These are phyloP conservation scores for Ataeniobius toweri DNA, from an alignment of 2,797 vertebrate species.

Conservation along the genomic window DNA sequence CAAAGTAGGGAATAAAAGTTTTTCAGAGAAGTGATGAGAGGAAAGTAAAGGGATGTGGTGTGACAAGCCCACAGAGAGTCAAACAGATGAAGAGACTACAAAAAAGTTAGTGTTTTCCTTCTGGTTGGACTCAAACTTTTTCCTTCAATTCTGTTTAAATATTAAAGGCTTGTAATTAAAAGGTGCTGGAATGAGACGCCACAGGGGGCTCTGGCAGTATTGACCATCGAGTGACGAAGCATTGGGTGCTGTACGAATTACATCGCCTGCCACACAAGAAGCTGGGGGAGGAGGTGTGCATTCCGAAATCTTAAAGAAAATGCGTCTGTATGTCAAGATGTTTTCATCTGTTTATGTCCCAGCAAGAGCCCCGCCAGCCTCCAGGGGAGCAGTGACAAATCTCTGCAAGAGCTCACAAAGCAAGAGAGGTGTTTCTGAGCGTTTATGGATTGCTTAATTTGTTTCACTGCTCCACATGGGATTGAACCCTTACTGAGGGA, in stretches of 20 bases:
- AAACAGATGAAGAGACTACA: conserved; percentile 21
- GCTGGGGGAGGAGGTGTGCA: not conserved
- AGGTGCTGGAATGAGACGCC: conserved; percentile 66
- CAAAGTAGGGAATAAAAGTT: conserved; percentile 18
- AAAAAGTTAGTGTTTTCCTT: conserved; percentile 52
- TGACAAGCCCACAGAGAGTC: conserved; percentile 21
- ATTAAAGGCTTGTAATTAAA: conserved; percentile 78
- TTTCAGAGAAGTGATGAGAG: conserved; percentile 15
- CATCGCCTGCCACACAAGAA: conserved; percentile 9
- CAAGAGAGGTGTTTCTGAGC: conserved; percentile 47
- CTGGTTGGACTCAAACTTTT: conserved; percentile 55
- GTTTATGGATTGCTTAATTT: conserved; percentile 65
- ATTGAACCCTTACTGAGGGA: conserved; percentile 49
- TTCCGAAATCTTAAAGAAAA: conserved; percentile 32
- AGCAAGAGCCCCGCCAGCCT: conserved; percentile 35
- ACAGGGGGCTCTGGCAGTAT: conserved; percentile 57
- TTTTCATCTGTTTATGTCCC: conserved; percentile 60
- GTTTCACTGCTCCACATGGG: conserved; percentile 47
- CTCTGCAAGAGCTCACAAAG: conserved; percentile 30
- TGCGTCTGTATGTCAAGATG: conserved; percentile 35
- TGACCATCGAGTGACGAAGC: conserved; percentile 66
- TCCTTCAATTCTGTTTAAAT: conserved; percentile 74
- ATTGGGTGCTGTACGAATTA: conserved; percentile 17
- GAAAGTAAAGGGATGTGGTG: conserved; percentile 2
- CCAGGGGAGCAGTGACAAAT: conserved; percentile 43